These are phyloP conservation scores for Rhyacophila evoluta DNA, from an alignment of 2,888 invertebrate species.

Conservation along the genomic window DNA sequence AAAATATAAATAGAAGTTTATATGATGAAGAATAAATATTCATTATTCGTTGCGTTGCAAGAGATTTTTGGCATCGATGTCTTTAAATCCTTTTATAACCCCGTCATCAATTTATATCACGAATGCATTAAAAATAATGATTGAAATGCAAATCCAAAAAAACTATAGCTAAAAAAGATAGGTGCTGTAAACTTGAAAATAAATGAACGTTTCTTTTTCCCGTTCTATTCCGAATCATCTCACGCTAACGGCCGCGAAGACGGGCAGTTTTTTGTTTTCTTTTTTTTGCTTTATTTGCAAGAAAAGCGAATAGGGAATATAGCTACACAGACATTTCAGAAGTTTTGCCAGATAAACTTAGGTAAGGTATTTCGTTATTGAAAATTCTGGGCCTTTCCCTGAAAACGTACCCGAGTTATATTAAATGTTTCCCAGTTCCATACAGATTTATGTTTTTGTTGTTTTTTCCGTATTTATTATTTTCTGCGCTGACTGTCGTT, in stretches of 20 bases:
- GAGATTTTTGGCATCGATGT: too few species aligned
- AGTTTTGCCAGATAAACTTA: slow-evolving; percentile 12
- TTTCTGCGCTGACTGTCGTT: not conserved
- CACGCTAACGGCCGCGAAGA: not conserved
- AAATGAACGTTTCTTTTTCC: not conserved
- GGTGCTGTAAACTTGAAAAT: not conserved
- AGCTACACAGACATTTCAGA: not conserved
- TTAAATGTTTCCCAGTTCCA: slow-evolving; percentile 20
- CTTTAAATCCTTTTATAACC: too few species aligned
- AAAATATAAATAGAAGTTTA: too few species aligned
- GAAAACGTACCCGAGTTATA: not conserved
- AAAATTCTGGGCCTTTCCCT: not conserved
- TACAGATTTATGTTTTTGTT: slow-evolving; percentile 7
- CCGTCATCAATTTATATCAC: too few species aligned
- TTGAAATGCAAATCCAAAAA: too few species aligned
- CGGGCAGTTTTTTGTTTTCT: not conserved
- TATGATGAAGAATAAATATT: too few species aligned
- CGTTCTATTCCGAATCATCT: not conserved
- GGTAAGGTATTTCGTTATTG: slow-evolving; percentile 8
- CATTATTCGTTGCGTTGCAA: too few species aligned
- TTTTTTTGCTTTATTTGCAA: slow-evolving; percentile 12
- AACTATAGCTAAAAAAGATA: too few species aligned
- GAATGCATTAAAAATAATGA: too few species aligned
- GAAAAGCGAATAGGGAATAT: not conserved
- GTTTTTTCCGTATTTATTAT: not conserved